phyloP scores from a whole-genome alignment of 92 coral and sea anemone genomes.

The Siderastrea siderea region DNA sequence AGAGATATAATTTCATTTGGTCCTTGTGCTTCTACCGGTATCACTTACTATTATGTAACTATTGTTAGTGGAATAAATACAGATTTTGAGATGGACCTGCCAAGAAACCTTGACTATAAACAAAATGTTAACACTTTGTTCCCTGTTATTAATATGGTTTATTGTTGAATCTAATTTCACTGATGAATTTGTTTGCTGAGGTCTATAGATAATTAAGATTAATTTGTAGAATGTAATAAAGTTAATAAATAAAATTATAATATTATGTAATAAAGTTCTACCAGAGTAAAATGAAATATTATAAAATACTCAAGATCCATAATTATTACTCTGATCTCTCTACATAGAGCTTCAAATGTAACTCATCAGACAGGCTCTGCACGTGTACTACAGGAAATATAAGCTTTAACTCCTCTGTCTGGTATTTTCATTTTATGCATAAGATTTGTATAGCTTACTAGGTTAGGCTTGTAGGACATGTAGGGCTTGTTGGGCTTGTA shows the following conservation, averaged over 20 bases:
- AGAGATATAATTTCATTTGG: conserved; percentile 9
- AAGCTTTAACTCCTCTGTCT: neutral
- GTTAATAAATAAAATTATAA: conserved; percentile 13
- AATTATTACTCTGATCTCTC: too few relatives aligned
- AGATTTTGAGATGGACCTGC: conserved; percentile 8
- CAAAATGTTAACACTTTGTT: conserved; percentile 16
- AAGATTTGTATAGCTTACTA: neutral
- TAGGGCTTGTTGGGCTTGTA: neutral
- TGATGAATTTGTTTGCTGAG: conserved; percentile 22
- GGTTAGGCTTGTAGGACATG: too few relatives aligned
- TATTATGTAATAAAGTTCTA: conserved; percentile 5
- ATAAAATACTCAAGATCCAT: too few relatives aligned
- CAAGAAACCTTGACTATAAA: conserved; percentile 16
- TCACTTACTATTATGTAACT: conserved; percentile 11
- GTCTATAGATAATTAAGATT: conserved; percentile 6
- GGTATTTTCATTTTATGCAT: neutral
- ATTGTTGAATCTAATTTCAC: conserved; percentile 16
- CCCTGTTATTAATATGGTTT: conserved; percentile 3
- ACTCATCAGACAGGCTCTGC: neutral
- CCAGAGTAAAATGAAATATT: too few relatives aligned
- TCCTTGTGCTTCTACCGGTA: neutral
- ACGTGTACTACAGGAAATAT: neutral
- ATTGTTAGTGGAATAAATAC: conserved; percentile 16
- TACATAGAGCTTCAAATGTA: neutral
- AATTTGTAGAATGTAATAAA: conserved; percentile 8